These are phyloP conservation scores for Drosophila fuyamai DNA, from an alignment of 1,140 invertebrate species.

Conservation along the genomic window DNA sequence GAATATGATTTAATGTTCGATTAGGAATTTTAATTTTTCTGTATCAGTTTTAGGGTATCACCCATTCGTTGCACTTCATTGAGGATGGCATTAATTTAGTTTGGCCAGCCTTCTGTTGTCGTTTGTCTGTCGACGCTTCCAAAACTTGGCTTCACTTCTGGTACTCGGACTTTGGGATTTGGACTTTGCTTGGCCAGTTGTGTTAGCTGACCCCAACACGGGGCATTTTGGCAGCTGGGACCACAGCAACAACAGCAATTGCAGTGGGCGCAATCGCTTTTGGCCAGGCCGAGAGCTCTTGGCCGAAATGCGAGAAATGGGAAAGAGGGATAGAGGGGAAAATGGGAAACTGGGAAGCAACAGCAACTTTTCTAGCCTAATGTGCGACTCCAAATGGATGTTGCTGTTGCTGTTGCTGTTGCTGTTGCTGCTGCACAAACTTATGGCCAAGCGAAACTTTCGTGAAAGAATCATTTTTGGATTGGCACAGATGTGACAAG, in stretches of 20 bases:
- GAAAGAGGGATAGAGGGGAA: conserved; percentile 1
- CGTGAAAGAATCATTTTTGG: conserved; percentile 52
- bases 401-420: conserved; percentile 29
- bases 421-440: conserved; percentile 36
- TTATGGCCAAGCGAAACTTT: conserved; percentile 59
- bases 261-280: conserved; percentile 77
- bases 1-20: not conserved
- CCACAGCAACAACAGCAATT: conserved; percentile 48
- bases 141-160: conserved; percentile 21
- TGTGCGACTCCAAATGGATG: conserved; percentile 36
- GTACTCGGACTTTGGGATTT: conserved; percentile 41
- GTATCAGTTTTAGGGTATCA: not conserved
- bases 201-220: conserved; percentile 52
- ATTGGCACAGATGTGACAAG: conserved; percentile 59
- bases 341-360: conserved; percentile 1
- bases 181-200: conserved; percentile 43
- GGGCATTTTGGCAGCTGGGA: conserved; percentile 72
- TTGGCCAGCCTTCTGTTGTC: conserved; percentile 19
- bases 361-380: conserved; percentile 54
- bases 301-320: conserved; percentile 27
- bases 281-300: conserved; percentile 50
- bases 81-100: conserved; percentile 40
- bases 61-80: conserved; percentile 10
- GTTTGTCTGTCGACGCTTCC: conserved; percentile 39
- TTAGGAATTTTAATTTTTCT: not conserved